Base-by-base conservation (phyloP, 1,140 invertebrate species). In the Drosophila leontia region DNA sequence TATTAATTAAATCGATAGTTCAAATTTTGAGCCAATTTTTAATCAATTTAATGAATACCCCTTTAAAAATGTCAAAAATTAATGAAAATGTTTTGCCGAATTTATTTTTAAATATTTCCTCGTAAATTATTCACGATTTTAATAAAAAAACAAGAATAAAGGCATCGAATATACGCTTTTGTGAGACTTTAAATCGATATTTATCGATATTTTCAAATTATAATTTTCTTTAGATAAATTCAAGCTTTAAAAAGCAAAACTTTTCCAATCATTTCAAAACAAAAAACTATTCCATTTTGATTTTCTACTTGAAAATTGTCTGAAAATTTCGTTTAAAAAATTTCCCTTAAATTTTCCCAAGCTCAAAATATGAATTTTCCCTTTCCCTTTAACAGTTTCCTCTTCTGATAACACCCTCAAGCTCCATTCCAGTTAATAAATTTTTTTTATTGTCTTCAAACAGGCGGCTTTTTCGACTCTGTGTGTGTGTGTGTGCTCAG, bases 391-490 rank as follows among this genome's bases (percentile, higher is more conserved):
- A 9, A 3, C 7, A 55, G 19, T 23, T 37, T 8, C 13, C 19
- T 3, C 11, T 23, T 15, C 32, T 3, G 29, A 12, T 4, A 34
- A 53, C n/a, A 4, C n/a, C n/a, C 12, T 13, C 12, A 15, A 23
- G 8, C 51, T 26, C 3, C 35, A 56, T 56, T 56, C 19, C 53
- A 56, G 35, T 26, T 39, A 37, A 37, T 26, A 15, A 34, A 13
- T 56, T 51, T 50, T 32, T 51, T 34, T 2, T n/a, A n/a, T 51
- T 51, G 48, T 23, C 13, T 26, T 39, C 19, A 6, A 37, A 55
- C 7, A 55, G 34, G 53, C 19, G 19, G 53, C 34, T 39, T 56
- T 56, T 56, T 19, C 53, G 19, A 39, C 53, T 56, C 61, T 67
- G 12, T 42, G 17, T 45, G 17, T 45, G 19, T 44, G 15, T 37